Evolutionary conservation across 1,140 invertebrate genomes (phyloP), one percentile per base, ranked within the genome.

Genomic region (Ips typographus): DNA sequence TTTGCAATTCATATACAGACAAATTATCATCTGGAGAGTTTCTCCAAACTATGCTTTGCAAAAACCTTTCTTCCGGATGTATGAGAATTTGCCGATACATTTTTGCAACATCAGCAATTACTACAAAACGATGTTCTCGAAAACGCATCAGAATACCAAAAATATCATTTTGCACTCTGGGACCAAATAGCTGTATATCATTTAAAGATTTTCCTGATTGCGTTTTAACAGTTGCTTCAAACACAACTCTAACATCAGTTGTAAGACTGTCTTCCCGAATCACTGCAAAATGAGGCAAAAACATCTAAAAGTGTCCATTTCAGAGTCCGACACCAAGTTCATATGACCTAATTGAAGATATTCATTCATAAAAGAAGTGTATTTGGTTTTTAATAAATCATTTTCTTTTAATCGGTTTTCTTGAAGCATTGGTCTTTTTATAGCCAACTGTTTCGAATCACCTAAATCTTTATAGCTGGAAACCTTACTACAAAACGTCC

Each of bases 121-220:
- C 47, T 7, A 77, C 74, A 59, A 67, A 76, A 62, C 65, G 71
- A 68, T 79, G 70, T 63, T 74, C 71, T 5, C 78, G 61, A 69
- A 78, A 73, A 60, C 75, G 47, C 2, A 82, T 70, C 2, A 79
- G 80, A 41, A 77, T 66, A 7, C 5, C 22, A 67, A 73, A 66
- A 7, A 83, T 62, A 40, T 81, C 78, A 49, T 80, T 71, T 59
- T 83, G 81, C 22, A 82, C 65, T 3, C 61, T 72, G 2, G 80
- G 77, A 3, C 81, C 82, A 5, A 75, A 70, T 39, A 75, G 65
- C 5, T 80, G 71, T 5, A 75, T 70, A 41, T 22, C 22, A 22
- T 22, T 22, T 22, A 22, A 22, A 22, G 22, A 22, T 22, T 22
- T 22, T 22, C 22, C 22, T 22, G 22, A 22, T 22, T 22, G 22